A percentile compares a stretch with the other conserved stretches of the same genome.
phyloP scores from a whole-genome alignment of 2,113 vertebrate genomes.

The Strix aluco region DNA sequence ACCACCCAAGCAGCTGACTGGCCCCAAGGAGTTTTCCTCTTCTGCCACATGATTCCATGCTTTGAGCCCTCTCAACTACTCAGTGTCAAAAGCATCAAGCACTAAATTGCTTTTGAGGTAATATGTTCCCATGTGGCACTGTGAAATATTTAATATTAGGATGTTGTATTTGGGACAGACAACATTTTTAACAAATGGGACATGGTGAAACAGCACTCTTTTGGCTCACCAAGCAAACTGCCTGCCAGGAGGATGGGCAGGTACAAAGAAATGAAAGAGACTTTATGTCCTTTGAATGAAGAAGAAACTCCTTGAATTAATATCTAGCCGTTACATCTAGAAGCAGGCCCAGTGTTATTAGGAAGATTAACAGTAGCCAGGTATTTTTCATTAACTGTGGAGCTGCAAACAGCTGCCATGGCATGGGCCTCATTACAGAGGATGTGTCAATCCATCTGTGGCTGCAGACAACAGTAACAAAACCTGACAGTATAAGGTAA shows the following conservation, averaged over 20 bases:
- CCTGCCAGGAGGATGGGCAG: background rate
- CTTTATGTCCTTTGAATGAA: background rate
- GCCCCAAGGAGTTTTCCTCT: background rate
- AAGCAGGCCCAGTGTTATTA: background rate
- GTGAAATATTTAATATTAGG: conserved; percentile 3
- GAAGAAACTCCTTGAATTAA: conserved; percentile 1
- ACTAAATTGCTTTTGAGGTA: background rate
- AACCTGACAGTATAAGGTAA: background rate
- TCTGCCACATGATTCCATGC: background rate
- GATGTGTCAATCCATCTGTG: background rate
- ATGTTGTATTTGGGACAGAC: background rate
- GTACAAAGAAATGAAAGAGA: background rate
- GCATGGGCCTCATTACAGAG: rapidly evolving
- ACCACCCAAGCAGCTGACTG: background rate
- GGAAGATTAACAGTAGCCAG: background rate
- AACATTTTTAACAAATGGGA: background rate
- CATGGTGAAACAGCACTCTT: background rate
- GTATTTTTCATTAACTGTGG: background rate
- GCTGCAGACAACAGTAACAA: background rate
- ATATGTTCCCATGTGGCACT: background rate
- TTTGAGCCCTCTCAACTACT: background rate
- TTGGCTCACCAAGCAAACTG: background rate
- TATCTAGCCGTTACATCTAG: background rate
- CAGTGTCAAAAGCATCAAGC: background rate
- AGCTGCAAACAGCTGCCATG: background rate